Conservation (phyloP, 1,140 invertebrate genomes). For the Platyura marginata region DNA sequence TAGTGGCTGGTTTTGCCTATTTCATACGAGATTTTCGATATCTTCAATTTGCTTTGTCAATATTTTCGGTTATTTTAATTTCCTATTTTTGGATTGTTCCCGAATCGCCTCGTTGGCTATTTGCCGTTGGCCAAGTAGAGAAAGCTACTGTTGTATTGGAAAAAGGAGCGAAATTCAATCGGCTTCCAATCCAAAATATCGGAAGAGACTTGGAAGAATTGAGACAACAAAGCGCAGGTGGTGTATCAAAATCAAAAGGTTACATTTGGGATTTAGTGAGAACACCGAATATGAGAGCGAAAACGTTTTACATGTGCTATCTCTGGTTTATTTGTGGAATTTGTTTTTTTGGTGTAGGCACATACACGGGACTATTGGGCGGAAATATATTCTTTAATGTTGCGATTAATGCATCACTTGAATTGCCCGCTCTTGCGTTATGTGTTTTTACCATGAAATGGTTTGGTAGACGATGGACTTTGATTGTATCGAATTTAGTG, state of each 20-base stretch:
- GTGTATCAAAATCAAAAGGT: conserved; percentile 28
- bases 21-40: conserved; percentile 47
- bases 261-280: conserved; percentile 46
- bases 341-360: conserved; percentile 54
- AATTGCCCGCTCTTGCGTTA: conserved; percentile 46
- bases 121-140: conserved; percentile 45
- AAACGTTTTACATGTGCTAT: conserved; percentile 49
- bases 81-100: conserved; percentile 56
- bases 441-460: conserved; percentile 42
- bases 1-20: conserved; percentile 37
- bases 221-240: conserved; percentile 13
- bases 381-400: conserved; percentile 58
- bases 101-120: conserved; percentile 69
- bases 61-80: conserved; percentile 49
- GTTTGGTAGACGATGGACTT: conserved; percentile 40
- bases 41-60: conserved; percentile 53
- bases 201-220: conserved; percentile 25
- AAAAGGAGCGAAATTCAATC: conserved; percentile 40
- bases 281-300: conserved; percentile 50
- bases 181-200: conserved; percentile 31
- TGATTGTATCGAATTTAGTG: conserved; percentile 38
- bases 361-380: conserved; percentile 49
- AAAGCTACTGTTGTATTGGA: conserved; percentile 46
- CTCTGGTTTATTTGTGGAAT: conserved; percentile 56
- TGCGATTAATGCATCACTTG: conserved; percentile 40